A percentile compares a stretch with the other conserved stretches of the same genome.
phyloP scores from a whole-genome alignment of 2,113 vertebrate species.

The Saccopteryx leptura region DNA sequence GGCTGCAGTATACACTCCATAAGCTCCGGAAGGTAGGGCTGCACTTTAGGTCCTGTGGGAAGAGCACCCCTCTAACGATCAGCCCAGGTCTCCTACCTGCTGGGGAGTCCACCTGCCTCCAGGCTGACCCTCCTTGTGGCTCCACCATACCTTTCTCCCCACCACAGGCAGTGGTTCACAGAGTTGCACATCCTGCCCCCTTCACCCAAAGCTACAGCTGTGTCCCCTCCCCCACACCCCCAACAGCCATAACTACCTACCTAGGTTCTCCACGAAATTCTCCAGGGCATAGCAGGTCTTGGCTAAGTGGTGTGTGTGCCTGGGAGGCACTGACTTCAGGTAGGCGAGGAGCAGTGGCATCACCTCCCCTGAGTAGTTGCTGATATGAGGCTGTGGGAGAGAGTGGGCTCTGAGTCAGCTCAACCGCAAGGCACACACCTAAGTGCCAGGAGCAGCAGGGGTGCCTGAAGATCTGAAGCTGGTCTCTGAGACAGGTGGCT shows the following conservation, averaged over 20 bases:
- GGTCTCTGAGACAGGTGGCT: no score
- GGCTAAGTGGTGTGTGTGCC: slow-evolving; percentile 91
- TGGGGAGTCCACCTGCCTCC: not conserved
- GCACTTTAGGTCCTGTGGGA: slow-evolving; percentile 90
- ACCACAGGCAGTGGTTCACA: not conserved
- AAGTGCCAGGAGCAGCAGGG: not conserved
- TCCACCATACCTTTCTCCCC: not conserved
- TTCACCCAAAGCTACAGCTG: not conserved
- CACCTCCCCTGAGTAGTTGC: slow-evolving; percentile 91
- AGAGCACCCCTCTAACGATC: not conserved
- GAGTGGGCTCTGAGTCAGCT: not conserved
- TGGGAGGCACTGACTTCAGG: slow-evolving; percentile 90
- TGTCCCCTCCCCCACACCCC: not conserved
- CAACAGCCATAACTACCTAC: slow-evolving; percentile 88
- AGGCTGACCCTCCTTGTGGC: not conserved
- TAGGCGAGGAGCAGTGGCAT: slow-evolving; percentile 94
- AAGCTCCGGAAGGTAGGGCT: slow-evolving; percentile 93
- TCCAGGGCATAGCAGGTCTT: slow-evolving; percentile 96
- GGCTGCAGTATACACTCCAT: slow-evolving; percentile 94
- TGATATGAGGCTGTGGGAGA: slow-evolving; percentile 91
- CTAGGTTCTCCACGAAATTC: slow-evolving; percentile 95
- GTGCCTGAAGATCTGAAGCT: not conserved
- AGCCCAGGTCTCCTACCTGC: not conserved
- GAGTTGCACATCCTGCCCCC: not conserved
- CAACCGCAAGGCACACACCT: not conserved